These are phyloP conservation scores for Phylloscopus trochiloides DNA, from an alignment of 2,113 vertebrate genomes.

Conservation along the genomic window DNA sequence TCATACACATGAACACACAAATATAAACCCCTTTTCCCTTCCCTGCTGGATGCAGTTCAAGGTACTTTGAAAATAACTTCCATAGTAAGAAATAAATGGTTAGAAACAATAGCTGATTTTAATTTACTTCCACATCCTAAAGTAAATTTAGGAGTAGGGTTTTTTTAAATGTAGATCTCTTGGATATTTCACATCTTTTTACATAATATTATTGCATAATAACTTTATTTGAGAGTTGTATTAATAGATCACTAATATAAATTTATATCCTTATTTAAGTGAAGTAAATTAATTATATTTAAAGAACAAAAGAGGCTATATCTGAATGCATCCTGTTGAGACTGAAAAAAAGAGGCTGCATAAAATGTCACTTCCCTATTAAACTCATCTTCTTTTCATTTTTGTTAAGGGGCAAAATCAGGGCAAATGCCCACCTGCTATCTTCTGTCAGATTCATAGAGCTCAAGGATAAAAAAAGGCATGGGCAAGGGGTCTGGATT, in stretches of 20 bases:
- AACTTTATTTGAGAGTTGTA: background rate
- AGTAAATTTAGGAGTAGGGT: background rate
- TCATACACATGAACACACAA: accelerated
- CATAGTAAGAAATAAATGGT: background rate
- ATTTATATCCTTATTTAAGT: background rate
- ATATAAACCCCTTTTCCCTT: background rate
- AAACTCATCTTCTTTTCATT: background rate
- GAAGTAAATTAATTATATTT: background rate
- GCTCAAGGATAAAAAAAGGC: background rate
- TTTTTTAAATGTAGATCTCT: background rate
- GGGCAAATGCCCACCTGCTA: background rate
- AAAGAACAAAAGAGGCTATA: background rate
- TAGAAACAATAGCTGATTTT: background rate
- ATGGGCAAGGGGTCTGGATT: background rate
- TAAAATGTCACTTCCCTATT: background rate
- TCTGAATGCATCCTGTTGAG: background rate
- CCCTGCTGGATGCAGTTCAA: background rate
- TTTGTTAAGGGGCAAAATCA: background rate
- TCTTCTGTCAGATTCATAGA: background rate
- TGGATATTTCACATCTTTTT: background rate
- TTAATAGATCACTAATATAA: background rate
- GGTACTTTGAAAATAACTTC: background rate
- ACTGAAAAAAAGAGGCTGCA: background rate
- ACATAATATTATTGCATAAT: background rate
- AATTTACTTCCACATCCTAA: background rate